phyloP scores from a whole-genome alignment of 1,140 invertebrate species.

The Euglossa dilemma region DNA sequence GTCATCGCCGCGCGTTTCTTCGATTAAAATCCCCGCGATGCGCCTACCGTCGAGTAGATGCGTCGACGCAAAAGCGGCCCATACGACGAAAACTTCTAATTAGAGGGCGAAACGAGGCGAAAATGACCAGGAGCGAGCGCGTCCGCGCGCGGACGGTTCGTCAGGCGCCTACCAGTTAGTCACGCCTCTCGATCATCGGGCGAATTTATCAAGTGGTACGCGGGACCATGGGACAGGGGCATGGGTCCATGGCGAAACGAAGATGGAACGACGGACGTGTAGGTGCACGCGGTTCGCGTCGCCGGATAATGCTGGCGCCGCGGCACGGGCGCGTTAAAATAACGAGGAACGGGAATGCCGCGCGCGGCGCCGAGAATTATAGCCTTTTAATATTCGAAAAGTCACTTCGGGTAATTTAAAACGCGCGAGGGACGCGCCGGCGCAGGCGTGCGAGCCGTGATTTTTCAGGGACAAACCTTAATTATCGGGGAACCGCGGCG shows the following conservation, averaged over 20 bases:
- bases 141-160: slow-evolving; percentile 11
- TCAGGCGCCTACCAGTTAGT: slow-evolving; percentile 61
- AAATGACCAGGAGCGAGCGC: slow-evolving; percentile 43
- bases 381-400: slow-evolving; percentile 52
- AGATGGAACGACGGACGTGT: not conserved
- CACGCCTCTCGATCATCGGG: slow-evolving; percentile 72
- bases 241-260: not conserved
- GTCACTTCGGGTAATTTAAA: slow-evolving; percentile 48
- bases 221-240: not conserved
- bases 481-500: slow-evolving; percentile 12
- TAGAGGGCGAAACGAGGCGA: slow-evolving; percentile 52
- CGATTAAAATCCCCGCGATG: slow-evolving; percentile 32
- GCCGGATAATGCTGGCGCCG: slow-evolving; percentile 23
- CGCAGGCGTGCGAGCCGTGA: not conserved
- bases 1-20: not conserved
- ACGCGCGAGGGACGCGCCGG: not conserved
- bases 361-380: slow-evolving; percentile 29
- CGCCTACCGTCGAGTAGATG: slow-evolving; percentile 14
- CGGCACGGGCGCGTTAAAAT: slow-evolving; percentile 27
- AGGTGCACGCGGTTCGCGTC: not conserved
- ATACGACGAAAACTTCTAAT: slow-evolving; percentile 62
- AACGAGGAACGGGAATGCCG: slow-evolving; percentile 22
- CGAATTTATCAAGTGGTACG: slow-evolving; percentile 67
- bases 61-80: not conserved
- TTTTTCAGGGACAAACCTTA: slow-evolving; percentile 30